Evolutionary conservation across 2,113 vertebrate species (phyloP).

Genomic region (Sceloporus tristichus): DNA sequence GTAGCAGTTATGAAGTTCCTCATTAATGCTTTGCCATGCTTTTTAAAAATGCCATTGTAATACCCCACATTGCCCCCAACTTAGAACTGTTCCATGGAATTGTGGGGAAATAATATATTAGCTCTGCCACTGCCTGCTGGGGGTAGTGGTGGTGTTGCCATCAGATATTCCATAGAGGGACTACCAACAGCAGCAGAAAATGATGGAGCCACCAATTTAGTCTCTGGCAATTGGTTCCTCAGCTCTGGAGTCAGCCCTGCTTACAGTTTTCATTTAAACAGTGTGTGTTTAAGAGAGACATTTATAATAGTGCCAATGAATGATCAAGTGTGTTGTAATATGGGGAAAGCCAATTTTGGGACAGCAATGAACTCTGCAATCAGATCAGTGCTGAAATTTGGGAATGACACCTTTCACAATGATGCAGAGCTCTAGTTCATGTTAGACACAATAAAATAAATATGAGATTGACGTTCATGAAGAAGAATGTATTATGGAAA

Average conservation of each 20-base stretch:
- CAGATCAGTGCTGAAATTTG: neutral
- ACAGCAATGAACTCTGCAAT: neutral
- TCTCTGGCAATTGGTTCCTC: neutral
- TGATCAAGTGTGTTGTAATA: too few species aligned
- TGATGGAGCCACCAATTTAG: too few species aligned
- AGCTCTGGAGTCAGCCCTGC: neutral
- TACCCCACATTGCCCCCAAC: neutral
- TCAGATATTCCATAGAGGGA: too few species aligned
- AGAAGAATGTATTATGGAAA: neutral
- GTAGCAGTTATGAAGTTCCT: neutral
- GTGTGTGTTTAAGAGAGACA: neutral
- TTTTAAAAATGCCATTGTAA: neutral
- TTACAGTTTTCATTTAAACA: neutral
- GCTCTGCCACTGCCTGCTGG: neutral
- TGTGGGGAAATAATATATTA: neutral
- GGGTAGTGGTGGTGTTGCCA: neutral
- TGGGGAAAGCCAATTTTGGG: neutral
- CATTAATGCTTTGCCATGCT: neutral
- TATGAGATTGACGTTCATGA: neutral
- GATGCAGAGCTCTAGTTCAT: neutral
- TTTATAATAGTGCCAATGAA: neutral
- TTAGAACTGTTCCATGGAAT: neutral
- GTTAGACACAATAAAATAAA: neutral
- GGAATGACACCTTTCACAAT: too few species aligned
- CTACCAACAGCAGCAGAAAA: neutral